These are phyloP conservation scores for Steinernema scapterisci DNA, from an alignment of 2,888 invertebrate genomes.

Conservation along the genomic window DNA sequence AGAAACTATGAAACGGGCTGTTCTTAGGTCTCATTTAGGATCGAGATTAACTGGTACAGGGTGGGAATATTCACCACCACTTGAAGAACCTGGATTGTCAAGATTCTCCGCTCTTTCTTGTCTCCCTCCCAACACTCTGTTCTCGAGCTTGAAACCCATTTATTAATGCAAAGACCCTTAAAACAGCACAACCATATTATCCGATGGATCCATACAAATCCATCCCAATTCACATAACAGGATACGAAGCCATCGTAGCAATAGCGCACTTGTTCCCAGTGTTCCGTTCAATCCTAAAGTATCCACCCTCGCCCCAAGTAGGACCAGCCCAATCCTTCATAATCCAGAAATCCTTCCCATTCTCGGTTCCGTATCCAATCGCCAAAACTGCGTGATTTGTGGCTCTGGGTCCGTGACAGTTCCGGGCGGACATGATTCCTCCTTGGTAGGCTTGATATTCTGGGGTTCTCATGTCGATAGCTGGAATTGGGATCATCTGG, in stretches of 20 bases:
- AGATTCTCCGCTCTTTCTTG: too few relatives aligned
- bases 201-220: too few relatives aligned
- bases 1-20: too few relatives aligned
- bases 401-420: neutral
- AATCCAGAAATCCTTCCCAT: neutral
- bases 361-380: neutral
- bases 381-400: constrained; percentile 13
- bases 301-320: neutral
- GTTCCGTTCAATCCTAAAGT: neutral
- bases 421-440: neutral
- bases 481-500: too few relatives aligned
- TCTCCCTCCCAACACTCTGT: too few relatives aligned
- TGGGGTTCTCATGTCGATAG: neutral
- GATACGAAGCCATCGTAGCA: neutral
- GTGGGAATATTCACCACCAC: too few relatives aligned
- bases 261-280: neutral
- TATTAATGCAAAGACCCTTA: too few relatives aligned
- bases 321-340: neutral
- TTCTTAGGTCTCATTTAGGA: too few relatives aligned
- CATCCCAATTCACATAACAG: neutral
- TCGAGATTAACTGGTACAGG: too few relatives aligned
- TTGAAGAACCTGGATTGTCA: too few relatives aligned
- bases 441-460: neutral
- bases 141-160: too few relatives aligned
- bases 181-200: too few relatives aligned